A percentile compares a stretch with the other conserved stretches of the same genome.
These are phyloP conservation scores for Cosmorhoe ocellata DNA, from an alignment of 2,888 invertebrate genomes.

Conservation along the genomic window DNA sequence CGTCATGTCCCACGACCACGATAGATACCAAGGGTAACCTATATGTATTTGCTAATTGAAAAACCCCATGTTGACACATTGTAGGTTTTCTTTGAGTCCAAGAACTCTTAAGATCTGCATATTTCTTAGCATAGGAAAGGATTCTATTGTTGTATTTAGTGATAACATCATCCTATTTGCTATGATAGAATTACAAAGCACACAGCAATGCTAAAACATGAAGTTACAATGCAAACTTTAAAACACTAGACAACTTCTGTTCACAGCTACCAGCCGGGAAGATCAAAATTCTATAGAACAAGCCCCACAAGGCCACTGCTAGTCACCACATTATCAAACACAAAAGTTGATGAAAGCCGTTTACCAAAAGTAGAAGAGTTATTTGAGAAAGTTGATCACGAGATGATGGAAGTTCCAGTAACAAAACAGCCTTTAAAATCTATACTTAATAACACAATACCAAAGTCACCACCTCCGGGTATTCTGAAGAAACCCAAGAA, in stretches of 20 bases:
- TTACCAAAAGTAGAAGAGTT: slow-evolving; percentile 77
- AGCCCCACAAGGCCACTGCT: slow-evolving; percentile 66
- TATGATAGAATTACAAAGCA: slow-evolving; percentile 8
- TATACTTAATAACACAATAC: slow-evolving; percentile 72
- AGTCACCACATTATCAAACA: slow-evolving; percentile 67
- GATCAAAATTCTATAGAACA: slow-evolving; percentile 62
- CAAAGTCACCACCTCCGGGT: slow-evolving; percentile 65
- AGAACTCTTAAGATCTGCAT: background rate
- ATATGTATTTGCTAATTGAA: background rate
- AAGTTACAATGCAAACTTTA: background rate
- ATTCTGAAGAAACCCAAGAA: slow-evolving; percentile 74
- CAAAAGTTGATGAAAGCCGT: slow-evolving; percentile 65
- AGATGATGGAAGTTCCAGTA: slow-evolving; percentile 66
- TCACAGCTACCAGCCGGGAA: slow-evolving; percentile 62
- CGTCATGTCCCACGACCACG: slow-evolving; percentile 68
- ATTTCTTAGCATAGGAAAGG: background rate
- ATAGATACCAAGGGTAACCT: slow-evolving; percentile 60
- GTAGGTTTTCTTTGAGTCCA: background rate
- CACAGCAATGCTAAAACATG: background rate
- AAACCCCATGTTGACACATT: background rate
- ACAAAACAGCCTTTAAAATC: slow-evolving; percentile 73
- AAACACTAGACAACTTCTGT: slow-evolving; percentile 14
- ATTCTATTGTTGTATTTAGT: background rate
- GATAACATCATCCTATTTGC: slow-evolving; percentile 10
- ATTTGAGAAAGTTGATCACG: slow-evolving; percentile 70